These are phyloP conservation scores for Chelmon rostratus DNA, from an alignment of 2,797 vertebrate species.

Conservation along the genomic window DNA sequence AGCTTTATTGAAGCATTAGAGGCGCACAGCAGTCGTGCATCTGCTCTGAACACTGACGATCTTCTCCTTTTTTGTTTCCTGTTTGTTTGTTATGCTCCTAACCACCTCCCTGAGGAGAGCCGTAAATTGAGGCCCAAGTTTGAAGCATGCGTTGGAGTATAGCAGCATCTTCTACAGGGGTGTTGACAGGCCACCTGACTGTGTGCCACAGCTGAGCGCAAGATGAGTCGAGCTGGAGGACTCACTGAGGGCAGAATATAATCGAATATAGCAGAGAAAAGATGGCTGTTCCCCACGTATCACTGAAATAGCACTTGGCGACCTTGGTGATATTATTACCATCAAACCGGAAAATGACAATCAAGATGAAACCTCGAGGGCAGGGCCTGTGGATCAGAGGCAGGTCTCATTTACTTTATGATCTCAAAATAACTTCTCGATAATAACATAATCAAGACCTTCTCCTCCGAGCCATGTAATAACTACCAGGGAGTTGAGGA, in stretches of 20 bases:
- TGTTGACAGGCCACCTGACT: neutral
- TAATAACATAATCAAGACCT: conserved; percentile 43
- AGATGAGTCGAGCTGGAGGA: conserved; percentile 2
- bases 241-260: neutral
- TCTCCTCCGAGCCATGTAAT: conserved; percentile 13
- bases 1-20: neutral
- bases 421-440: conserved; percentile 40
- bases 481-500: conserved; percentile 6
- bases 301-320: conserved; percentile 30
- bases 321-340: conserved; percentile 49
- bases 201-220: neutral
- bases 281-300: neutral
- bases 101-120: conserved; percentile 11
- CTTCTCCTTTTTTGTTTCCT: conserved; percentile 51
- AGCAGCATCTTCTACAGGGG: neutral
- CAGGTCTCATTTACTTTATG: conserved; percentile 43
- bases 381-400: conserved; percentile 11
- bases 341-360: conserved; percentile 42
- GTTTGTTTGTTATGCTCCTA: conserved; percentile 33
- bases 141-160: neutral
- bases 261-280: conserved; percentile 23
- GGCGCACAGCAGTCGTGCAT: neutral
- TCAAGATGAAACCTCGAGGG: conserved; percentile 34
- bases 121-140: neutral
- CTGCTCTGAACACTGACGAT: conserved; percentile 2